A percentile compares a stretch with the other conserved stretches of the same genome.
phyloP scores from a whole-genome alignment of 2,888 invertebrate species.

The Ditylenchus weischeri region DNA sequence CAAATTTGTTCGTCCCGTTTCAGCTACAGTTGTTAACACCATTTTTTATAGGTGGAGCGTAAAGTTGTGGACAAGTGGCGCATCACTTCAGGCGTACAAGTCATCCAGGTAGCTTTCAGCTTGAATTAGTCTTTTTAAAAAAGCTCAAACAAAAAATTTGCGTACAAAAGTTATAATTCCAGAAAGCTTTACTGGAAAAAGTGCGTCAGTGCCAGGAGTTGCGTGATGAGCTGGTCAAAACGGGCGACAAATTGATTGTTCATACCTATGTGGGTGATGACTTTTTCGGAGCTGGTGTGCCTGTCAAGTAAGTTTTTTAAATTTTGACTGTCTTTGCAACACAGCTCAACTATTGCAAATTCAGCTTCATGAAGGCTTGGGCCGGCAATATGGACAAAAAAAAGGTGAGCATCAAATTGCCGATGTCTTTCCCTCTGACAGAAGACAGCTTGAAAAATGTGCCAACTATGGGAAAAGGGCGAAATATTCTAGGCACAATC shows the following conservation, averaged over 20 bases:
- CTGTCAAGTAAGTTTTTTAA: conserved; percentile 27
- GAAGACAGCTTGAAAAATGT: conserved; percentile 31
- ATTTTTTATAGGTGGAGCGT: conserved; percentile 26
- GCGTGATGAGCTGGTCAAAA: conserved; percentile 24
- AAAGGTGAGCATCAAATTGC: conserved; percentile 28
- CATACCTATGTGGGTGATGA: conserved; percentile 31
- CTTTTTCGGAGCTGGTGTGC: conserved; percentile 32
- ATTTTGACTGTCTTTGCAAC: neutral
- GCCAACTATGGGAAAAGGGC: conserved; percentile 30
- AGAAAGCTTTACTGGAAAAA: conserved; percentile 33
- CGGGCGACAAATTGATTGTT: conserved; percentile 35
- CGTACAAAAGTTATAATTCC: neutral
- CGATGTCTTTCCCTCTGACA: conserved; percentile 30
- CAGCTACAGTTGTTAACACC: neutral
- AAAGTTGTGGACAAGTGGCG: conserved; percentile 31
- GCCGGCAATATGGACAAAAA: conserved; percentile 33
- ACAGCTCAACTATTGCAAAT: conserved; percentile 3
- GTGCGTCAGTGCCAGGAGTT: conserved; percentile 29
- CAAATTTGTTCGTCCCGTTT: neutral
- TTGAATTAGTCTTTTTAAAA: neutral
- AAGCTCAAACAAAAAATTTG: neutral
- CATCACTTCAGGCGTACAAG: conserved; percentile 28
- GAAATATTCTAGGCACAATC: conserved; percentile 34
- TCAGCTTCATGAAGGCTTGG: conserved; percentile 30
- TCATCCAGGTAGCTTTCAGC: conserved; percentile 22